Percentiles rank a stretch among this genome's conserved stretches.
These are phyloP conservation scores for Melospiza melodia DNA, from an alignment of 2,113 vertebrate species.

Conservation along the genomic window DNA sequence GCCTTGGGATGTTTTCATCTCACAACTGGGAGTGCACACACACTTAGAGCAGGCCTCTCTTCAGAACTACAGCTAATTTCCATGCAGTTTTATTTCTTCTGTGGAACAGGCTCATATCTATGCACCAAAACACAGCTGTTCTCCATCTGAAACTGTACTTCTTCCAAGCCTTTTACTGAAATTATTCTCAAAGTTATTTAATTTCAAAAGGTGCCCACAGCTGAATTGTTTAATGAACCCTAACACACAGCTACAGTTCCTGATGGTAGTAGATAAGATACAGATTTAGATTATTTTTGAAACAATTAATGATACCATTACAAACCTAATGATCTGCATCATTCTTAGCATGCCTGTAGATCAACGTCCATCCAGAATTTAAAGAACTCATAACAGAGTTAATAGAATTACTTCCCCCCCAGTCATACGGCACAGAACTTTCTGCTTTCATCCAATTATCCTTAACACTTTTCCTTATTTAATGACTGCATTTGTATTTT, in stretches of 20 bases:
- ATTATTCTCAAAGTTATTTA: conserved; percentile 6
- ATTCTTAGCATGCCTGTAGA: neutral
- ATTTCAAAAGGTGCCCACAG: conserved; percentile 23
- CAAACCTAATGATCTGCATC: conserved; percentile 13
- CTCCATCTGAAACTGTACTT: neutral
- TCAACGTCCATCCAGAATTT: neutral
- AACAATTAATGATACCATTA: conserved; percentile 39
- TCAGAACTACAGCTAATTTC: neutral
- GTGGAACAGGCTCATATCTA: neutral
- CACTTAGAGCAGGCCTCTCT: neutral
- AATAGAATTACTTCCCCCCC: neutral
- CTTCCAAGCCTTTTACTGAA: neutral
- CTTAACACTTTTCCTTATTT: neutral
- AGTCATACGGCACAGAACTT: neutral
- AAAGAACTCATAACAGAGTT: neutral
- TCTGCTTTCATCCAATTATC: conserved; percentile 7
- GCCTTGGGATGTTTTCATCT: neutral
- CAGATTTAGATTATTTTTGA: conserved; percentile 24
- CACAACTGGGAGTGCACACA: neutral
- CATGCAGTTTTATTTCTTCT: neutral
- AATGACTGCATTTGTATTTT: conserved; percentile 6
- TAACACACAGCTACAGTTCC: neutral
- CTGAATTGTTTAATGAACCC: conserved; percentile 14
- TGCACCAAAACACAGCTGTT: conserved; percentile 15
- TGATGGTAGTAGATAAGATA: neutral